Evolutionary conservation across 2,888 invertebrate species (phyloP), one percentile per base, ranked within the genome.

Genomic region (Podotricha telesiphe): DNA sequence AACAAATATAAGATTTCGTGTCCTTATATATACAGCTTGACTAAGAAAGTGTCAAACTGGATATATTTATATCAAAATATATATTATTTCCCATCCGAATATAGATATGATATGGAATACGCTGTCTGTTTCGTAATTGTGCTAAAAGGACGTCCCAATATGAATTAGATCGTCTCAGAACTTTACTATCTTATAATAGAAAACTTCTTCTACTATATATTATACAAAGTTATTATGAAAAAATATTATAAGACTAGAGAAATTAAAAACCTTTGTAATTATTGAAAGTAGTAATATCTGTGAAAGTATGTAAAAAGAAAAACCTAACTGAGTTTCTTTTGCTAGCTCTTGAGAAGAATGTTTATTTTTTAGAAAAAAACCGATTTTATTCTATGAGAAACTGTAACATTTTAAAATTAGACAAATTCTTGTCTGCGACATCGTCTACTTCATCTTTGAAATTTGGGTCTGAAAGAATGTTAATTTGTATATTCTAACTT

Each of bases 271-370:
- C 53, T 55, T 53, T 55, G 34, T 34, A 34, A 55, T 55, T n/a
- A 55, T 55, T 55, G 53, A 55, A 55, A 55, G 53, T 55, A 55
- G 53, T 55, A 55, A 55, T 55, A 55, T 55, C 34, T 55, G 28
- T 55, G 17, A 55, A 55, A 55, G 53, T 34, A 55, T 34, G 34
- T 55, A 34, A 55, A 55, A 55, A 34, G 28, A 34, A 55, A 51
- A 53, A 53, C 22, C n/a, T 15, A 28, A 10, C n/a, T 17, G 34
- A 34, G 11, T 5, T 34, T 55, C 53, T 53, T 28, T 34, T 55
- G 34, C 34, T 3, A 34, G n/a, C 34, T 55, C 34, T 28, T n/a
- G 34, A 34, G 42, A 42, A 42, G 1, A 13, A 15, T 15, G 17
- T 55, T 34, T 55, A 55, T 55, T 34, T 55, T 55, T 17, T 17